Conservation (phyloP, 92 coral and sea anemone genomes). For the Epizoanthus stellaris region DNA sequence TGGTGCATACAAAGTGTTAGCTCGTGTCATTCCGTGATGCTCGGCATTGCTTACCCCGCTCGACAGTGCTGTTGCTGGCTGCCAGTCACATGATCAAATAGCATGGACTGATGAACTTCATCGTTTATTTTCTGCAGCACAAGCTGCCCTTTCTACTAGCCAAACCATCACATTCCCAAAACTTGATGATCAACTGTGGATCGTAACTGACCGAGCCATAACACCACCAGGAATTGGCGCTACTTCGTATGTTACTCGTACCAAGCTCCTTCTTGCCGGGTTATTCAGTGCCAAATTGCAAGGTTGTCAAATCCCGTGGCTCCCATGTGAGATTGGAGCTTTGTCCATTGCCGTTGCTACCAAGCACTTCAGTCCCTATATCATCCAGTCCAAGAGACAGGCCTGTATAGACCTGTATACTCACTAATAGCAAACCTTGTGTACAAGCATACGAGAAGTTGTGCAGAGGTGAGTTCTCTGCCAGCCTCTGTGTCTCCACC, state of each 20-base stretch:
- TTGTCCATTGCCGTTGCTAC: slow-evolving; percentile 35
- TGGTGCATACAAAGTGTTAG: slow-evolving; percentile 31
- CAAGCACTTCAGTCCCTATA: slow-evolving; percentile 48
- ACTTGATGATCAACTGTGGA: background rate
- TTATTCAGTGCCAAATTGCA: slow-evolving; percentile 28
- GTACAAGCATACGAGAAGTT: slow-evolving; percentile 47
- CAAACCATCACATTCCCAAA: background rate
- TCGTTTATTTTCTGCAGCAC: slow-evolving; percentile 9
- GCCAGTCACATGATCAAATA: slow-evolving; percentile 14
- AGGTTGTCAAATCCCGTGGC: background rate
- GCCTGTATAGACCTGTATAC: slow-evolving; percentile 23
- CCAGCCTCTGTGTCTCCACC: slow-evolving; percentile 40
- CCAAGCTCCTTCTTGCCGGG: slow-evolving; percentile 42
- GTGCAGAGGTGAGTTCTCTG: slow-evolving; percentile 44
- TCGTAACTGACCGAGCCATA: background rate
- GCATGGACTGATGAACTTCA: slow-evolving; percentile 42
- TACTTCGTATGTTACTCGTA: slow-evolving; percentile 19
- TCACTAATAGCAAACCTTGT: slow-evolving; percentile 47
- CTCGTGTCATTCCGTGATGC: slow-evolving; percentile 32
- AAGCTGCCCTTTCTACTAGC: slow-evolving; percentile 21
- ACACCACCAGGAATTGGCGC: background rate
- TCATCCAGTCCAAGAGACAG: slow-evolving; percentile 40
- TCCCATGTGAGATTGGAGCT: slow-evolving; percentile 25
- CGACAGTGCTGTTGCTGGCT: slow-evolving; percentile 40
- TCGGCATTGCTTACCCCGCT: slow-evolving; percentile 38